Evolutionary conservation across 2,888 invertebrate species (phyloP).

Genomic region (Antheraea yamamai): DNA sequence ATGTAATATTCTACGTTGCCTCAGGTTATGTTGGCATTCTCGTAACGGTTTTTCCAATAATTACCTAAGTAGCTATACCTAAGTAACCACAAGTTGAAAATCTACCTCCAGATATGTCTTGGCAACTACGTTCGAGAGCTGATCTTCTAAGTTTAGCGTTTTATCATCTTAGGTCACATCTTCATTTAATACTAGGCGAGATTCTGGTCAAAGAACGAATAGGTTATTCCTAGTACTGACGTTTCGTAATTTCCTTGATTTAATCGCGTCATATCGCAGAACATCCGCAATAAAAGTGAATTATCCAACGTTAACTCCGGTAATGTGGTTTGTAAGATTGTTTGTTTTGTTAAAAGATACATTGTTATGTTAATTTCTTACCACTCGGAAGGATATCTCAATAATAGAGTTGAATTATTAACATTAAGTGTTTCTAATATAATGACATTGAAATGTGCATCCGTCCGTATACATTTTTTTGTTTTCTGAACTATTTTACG

Average conservation of each 20-base stretch:
- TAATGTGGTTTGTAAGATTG: not conserved
- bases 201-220: not conserved
- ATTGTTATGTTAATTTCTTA: constrained; percentile 4
- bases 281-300: not conserved
- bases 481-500: not conserved
- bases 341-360: not conserved
- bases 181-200: not conserved
- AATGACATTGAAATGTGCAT: not conserved
- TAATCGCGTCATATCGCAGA: not conserved
- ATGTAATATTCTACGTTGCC: no score
- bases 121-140: no score
- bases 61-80: no score
- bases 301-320: not conserved
- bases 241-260: not conserved
- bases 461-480: not conserved
- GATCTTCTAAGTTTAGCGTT: not conserved
- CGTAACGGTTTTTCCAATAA: no score
- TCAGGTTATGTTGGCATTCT: no score
- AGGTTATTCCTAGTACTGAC: not conserved
- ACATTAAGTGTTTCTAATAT: not conserved
- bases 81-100: no score
- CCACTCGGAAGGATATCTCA: not conserved
- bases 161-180: not conserved
- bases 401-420: not conserved
- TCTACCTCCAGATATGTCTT: no score